Evolutionary conservation across 2,888 invertebrate species (phyloP).

Genomic region (Plagodis dolabraria): DNA sequence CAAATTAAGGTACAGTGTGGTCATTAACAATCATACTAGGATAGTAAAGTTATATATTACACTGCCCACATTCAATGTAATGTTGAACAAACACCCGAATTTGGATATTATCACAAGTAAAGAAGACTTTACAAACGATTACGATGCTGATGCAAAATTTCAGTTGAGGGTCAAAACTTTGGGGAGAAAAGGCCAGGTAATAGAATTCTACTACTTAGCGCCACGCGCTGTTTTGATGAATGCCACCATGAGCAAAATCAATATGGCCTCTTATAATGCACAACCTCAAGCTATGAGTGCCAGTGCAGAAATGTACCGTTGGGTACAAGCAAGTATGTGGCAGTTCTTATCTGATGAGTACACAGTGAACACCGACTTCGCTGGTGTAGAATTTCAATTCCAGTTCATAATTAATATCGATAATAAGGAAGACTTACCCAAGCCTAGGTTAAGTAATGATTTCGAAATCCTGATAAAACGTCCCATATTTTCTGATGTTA

Average conservation of each 20-base stretch:
- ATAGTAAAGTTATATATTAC: background rate
- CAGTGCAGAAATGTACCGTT: background rate
- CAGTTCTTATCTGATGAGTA: background rate
- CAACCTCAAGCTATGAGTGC: no score
- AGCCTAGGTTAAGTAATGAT: background rate
- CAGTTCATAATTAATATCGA: background rate
- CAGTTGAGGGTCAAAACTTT: background rate
- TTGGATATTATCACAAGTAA: background rate
- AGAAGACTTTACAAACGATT: background rate
- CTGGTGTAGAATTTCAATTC: background rate
- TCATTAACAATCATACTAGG: background rate
- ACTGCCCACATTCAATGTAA: background rate
- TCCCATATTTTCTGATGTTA: background rate
- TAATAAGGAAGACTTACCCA: background rate
- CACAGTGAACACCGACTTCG: background rate
- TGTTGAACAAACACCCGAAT: background rate
- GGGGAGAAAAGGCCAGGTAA: background rate
- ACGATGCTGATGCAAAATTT: background rate
- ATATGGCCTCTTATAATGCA: no score
- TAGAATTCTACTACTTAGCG: background rate
- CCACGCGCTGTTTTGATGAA: background rate
- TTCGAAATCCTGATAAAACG: background rate
- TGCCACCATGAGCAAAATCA: background rate
- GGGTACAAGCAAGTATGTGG: background rate
- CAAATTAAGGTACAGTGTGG: background rate